Evolutionary conservation across 2,113 vertebrate genomes (phyloP).

Genomic region (Epinephelus lanceolatus): DNA sequence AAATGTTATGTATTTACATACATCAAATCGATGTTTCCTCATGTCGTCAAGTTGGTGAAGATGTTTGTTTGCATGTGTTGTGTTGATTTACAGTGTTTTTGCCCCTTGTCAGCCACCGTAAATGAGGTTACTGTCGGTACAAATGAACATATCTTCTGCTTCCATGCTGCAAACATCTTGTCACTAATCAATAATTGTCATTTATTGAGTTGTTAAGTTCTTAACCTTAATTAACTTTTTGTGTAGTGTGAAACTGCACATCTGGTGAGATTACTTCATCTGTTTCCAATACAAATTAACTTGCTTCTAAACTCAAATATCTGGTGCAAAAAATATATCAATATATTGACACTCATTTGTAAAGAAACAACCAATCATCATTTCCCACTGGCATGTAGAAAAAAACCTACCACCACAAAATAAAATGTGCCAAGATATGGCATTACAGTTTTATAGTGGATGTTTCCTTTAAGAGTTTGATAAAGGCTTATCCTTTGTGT

Average conservation of each 20-base stretch:
- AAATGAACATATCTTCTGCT: not conserved
- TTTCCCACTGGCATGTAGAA: not conserved
- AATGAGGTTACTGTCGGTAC: not conserved
- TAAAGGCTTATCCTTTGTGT: conserved; percentile 23
- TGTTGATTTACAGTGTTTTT: not conserved
- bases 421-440: not conserved
- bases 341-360: not conserved
- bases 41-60: too few species aligned
- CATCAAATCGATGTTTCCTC: too few species aligned
- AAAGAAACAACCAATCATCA: not conserved
- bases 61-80: too few species aligned
- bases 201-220: not conserved
- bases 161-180: not conserved
- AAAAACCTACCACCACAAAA: not conserved
- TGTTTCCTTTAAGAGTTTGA: conserved; percentile 22
- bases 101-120: too few species aligned
- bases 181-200: not conserved
- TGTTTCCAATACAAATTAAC: not conserved
- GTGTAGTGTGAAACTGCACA: too few species aligned
- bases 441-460: not conserved
- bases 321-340: not conserved
- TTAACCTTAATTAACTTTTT: not conserved
- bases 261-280: not conserved
- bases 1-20: too few species aligned
- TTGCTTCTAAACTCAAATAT: not conserved